Percentiles rank a stretch among this genome's conserved stretches.
Evolutionary conservation across 2,113 vertebrate species (phyloP).

Genomic region (human (Homo sapiens)): DNA sequence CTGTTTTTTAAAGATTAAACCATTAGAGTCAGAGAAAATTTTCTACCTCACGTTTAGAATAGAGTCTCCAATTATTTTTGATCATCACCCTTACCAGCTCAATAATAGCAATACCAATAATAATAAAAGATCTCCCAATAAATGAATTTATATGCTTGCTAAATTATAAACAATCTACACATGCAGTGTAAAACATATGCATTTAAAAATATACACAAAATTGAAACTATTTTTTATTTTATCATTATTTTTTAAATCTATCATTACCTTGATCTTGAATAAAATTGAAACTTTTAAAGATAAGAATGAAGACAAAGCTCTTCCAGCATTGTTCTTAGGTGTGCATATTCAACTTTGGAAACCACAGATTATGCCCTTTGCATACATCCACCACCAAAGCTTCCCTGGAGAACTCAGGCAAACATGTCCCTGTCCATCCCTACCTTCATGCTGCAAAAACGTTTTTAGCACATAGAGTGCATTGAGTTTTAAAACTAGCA

Average conservation of each 20-base stretch:
- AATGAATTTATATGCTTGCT: background rate
- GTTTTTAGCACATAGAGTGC: background rate
- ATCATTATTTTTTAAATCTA: too few species aligned
- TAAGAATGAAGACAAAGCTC: background rate
- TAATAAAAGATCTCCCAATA: background rate
- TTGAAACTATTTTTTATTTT: background rate
- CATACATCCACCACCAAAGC: background rate
- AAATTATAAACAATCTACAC: slow-evolving; percentile 9
- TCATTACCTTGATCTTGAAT: too few species aligned
- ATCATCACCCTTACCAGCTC: background rate
- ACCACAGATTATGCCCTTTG: background rate
- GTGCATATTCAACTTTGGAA: background rate
- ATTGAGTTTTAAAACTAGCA: background rate
- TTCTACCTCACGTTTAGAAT: background rate
- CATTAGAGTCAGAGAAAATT: background rate
- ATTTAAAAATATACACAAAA: background rate
- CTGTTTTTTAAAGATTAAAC: background rate
- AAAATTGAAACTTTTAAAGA: background rate
- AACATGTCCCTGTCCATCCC: background rate
- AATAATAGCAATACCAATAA: background rate
- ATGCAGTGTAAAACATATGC: background rate
- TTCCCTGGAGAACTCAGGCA: background rate
- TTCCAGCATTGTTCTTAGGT: background rate
- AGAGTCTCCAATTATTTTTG: background rate
- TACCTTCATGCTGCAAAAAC: background rate